Evolutionary conservation across 2,113 vertebrate species (phyloP).

Genomic region (Heterotilapia buettikoferi): DNA sequence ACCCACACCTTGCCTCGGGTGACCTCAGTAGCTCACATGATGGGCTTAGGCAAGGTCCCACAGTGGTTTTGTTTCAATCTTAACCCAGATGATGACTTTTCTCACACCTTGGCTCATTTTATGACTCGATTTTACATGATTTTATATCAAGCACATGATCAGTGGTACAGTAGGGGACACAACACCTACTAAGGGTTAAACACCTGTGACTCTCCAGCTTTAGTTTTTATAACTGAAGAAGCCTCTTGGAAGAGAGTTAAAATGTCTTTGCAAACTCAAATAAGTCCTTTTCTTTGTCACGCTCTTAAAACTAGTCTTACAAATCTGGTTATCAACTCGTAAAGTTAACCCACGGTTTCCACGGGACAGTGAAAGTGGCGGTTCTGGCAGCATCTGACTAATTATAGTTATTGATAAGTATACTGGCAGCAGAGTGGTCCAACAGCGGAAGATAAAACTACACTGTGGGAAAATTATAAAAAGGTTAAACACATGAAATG

Average conservation of each 20-base stretch:
- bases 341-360: not conserved
- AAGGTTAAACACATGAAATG: not conserved
- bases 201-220: not conserved
- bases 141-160: not conserved
- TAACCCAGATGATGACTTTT: not conserved
- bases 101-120: not conserved
- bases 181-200: not conserved
- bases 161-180: not conserved
- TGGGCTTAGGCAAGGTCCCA: not conserved
- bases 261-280: not conserved
- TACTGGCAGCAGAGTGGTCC: not conserved
- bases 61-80: not conserved
- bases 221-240: not conserved
- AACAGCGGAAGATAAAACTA: not conserved
- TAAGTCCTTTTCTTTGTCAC: not conserved
- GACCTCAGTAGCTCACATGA: not conserved
- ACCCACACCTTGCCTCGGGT: not conserved
- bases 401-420: not conserved
- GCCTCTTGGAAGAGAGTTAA: not conserved
- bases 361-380: fast-evolving
- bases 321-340: not conserved
- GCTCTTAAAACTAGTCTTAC: not conserved
- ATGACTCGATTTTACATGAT: not conserved
- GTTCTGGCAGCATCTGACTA: not conserved
- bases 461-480: not conserved